Evolutionary conservation across 2,888 invertebrate species (phyloP), one percentile per base, ranked within the genome.

Genomic region (Ectemnius lituratus): DNA sequence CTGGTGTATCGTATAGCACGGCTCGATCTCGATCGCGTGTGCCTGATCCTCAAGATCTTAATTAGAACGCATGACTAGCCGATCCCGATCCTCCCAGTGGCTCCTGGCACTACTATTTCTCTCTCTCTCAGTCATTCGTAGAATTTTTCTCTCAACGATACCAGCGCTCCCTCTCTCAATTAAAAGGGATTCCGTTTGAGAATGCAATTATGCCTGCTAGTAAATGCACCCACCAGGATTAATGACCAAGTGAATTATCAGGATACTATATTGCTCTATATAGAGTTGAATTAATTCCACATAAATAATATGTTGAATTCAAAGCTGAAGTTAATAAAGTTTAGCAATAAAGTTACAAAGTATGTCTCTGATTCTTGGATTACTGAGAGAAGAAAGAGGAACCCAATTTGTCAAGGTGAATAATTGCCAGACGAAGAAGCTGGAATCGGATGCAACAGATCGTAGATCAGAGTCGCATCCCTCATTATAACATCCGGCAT

Each of bases 41-140:
- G 70, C 67, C 70, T 70, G 76, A 77, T 79, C 67, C 79, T 72
- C 76, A 79, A 81, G 81, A 79, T 81, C 80, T 84, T 84, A 84
- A 84, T 84, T 84, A 84, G 84, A 82, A 76, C 78, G 81, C 80
- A 73, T 84, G 84, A 84, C 83, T 83, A 70, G 84, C 81, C 68
- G 68, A 78, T 83, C 72, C 75, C 65, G 75, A 75, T 76, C 56
- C 73, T 56, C 58, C 65, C 57, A 58, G 68, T 62, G 74, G 81
- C 81, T 73, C 79, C 70, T 65, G 62, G 59, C 69, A 18, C 49
- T 59, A 45, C 62, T 67, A 76, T 82, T 81, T 75, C 81, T 79
- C 73, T 73, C 77, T 37, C 37, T 6, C 8, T 37, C 37, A 6
- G 37, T 8, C 37, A 8, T 8, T 1, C 37, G 37, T 37, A 37